A percentile compares a stretch with the other conserved stretches of the same genome.
Evolutionary conservation across 2,888 invertebrate species (phyloP).

Genomic region (Idaea biselata): DNA sequence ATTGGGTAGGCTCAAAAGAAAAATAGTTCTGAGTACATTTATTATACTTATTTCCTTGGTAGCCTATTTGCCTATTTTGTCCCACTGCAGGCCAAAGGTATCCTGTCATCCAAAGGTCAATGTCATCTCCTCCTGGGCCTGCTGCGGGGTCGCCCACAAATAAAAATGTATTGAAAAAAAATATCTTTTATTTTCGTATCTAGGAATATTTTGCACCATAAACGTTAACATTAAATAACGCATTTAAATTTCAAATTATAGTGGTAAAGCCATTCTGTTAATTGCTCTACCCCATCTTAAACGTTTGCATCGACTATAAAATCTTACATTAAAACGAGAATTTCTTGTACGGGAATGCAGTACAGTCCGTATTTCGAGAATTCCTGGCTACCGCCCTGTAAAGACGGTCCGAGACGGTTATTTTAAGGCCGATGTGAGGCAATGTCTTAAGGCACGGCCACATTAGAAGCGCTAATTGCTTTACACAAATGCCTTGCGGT

Average conservation of each 20-base stretch:
- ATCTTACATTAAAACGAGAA: slow-evolving; percentile 64
- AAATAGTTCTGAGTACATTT: no score
- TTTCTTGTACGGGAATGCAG: slow-evolving; percentile 54
- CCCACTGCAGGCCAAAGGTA: no score
- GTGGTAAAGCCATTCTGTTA: not conserved
- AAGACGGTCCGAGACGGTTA: slow-evolving; percentile 37
- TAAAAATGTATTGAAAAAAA: not conserved
- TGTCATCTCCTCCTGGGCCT: no score
- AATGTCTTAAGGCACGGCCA: slow-evolving; percentile 51
- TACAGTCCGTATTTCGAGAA: slow-evolving; percentile 50
- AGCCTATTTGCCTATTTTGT: no score
- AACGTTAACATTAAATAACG: not conserved
- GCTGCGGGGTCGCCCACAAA: no score
- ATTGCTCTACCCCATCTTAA: slow-evolving; percentile 27
- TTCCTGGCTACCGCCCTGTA: slow-evolving; percentile 44
- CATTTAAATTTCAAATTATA: not conserved
- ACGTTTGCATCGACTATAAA: slow-evolving; percentile 49
- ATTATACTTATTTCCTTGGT: no score
- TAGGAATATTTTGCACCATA: not conserved
- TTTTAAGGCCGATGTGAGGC: slow-evolving; percentile 25
- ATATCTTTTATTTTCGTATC: not conserved
- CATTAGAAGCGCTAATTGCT: slow-evolving; percentile 73
- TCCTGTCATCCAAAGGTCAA: no score
- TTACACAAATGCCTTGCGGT: slow-evolving; percentile 64
- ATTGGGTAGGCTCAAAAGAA: no score